phyloP scores from a whole-genome alignment of 2,113 vertebrate species.

The Conger conger region DNA sequence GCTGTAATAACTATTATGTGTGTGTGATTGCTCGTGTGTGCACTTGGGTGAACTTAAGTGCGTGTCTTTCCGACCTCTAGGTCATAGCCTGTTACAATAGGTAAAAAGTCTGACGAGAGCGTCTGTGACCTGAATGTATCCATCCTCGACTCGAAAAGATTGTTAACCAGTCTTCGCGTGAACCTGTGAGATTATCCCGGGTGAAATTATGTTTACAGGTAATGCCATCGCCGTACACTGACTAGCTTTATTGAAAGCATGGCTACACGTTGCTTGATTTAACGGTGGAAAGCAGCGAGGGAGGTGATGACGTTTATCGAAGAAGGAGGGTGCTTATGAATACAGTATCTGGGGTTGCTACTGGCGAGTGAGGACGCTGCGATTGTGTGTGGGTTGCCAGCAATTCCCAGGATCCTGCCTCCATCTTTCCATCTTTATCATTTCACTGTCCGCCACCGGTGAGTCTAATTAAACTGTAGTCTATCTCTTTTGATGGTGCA shows the following conservation, averaged over 20 bases:
- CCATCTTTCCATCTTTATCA: conserved; percentile 42
- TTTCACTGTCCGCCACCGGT: conserved; percentile 40
- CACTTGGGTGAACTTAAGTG: no score
- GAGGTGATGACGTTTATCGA: background rate
- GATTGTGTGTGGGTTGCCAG: background rate
- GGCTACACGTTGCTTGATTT: background rate
- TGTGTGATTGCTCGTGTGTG: no score
- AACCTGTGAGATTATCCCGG: no score
- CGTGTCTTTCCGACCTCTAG: no score
- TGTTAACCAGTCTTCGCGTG: no score
- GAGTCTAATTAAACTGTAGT: conserved; percentile 44
- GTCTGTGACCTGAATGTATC: no score
- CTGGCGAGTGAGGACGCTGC: conserved; percentile 3
- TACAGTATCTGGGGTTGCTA: background rate
- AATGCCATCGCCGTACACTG: no score
- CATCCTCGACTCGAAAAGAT: no score
- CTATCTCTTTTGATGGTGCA: background rate
- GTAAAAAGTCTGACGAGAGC: no score
- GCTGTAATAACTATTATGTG: no score
- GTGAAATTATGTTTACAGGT: no score
- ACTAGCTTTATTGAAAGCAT: background rate
- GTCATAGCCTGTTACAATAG: no score
- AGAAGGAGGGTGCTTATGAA: background rate
- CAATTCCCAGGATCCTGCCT: conserved; percentile 53
- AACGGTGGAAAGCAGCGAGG: background rate